Evolutionary conservation across 2,113 vertebrate genomes (phyloP).

Genomic region (Brachirus orientalis): DNA sequence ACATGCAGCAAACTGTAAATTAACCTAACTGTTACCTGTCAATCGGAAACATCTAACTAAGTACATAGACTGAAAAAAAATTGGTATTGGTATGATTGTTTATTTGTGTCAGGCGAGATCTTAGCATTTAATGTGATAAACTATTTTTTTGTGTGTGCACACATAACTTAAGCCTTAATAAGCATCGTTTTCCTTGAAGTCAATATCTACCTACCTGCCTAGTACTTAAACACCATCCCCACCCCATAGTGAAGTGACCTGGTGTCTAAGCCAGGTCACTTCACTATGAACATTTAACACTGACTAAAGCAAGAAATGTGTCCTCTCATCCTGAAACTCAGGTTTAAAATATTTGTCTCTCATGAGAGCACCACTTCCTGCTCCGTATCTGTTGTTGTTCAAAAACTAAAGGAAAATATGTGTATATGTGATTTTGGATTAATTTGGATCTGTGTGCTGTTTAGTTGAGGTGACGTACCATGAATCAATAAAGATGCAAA

Average conservation of each 20-base stretch:
- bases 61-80: neutral
- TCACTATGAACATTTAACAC: constrained; percentile 39
- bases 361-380: constrained; percentile 1
- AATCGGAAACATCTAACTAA: neutral
- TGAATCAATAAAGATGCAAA: constrained; percentile 49
- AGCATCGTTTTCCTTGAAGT: too few species aligned
- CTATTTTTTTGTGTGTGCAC: too few species aligned
- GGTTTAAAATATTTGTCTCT: constrained; percentile 51
- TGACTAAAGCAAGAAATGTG: constrained; percentile 30
- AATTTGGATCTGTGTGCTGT: constrained; percentile 4
- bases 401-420: too few species aligned
- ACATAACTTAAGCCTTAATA: too few species aligned
- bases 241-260: constrained; percentile 27
- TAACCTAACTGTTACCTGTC: neutral
- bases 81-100: constrained; percentile 13
- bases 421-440: constrained; percentile 1
- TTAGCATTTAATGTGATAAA: too few species aligned
- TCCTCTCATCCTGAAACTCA: constrained; percentile 45
- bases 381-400: neutral
- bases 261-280: constrained; percentile 14
- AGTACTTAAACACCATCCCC: too few species aligned
- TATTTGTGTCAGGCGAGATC: neutral
- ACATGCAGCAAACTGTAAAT: neutral
- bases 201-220: too few species aligned
- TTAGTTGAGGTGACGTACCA: constrained; percentile 25